phyloP scores from a whole-genome alignment of 2,113 vertebrate species.

The Serilophus lunatus region DNA sequence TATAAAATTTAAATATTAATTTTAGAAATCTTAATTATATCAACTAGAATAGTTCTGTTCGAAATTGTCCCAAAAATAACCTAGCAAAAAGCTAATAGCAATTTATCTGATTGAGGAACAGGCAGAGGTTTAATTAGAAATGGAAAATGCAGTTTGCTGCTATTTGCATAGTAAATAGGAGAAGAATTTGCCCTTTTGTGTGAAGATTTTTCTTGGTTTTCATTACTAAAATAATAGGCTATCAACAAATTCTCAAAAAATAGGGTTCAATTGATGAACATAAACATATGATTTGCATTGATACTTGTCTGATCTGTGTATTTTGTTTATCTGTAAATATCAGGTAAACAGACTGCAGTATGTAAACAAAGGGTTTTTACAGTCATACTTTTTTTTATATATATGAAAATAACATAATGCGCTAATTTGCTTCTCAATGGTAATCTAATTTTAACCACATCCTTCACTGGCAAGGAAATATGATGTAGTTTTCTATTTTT shows the following conservation, averaged over 20 bases:
- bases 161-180: constrained; percentile 47
- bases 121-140: constrained; percentile 38
- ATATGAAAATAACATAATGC: background rate
- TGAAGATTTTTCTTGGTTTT: constrained; percentile 20
- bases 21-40: constrained; percentile 69
- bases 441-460: background rate
- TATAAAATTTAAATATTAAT: constrained; percentile 68
- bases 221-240: constrained; percentile 25
- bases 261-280: background rate
- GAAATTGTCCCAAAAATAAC: constrained; percentile 55
- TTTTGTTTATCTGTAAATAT: constrained; percentile 24
- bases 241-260: constrained; percentile 7
- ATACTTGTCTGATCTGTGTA: background rate
- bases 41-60: constrained; percentile 38
- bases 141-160: constrained; percentile 14
- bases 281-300: constrained; percentile 15
- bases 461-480: background rate
- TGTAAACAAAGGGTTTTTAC: background rate
- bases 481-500: background rate
- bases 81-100: constrained; percentile 12
- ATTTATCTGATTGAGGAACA: constrained; percentile 45
- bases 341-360: background rate
- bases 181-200: background rate
- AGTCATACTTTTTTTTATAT: background rate
- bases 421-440: background rate